These are phyloP conservation scores for Ataeniobius toweri DNA, from an alignment of 2,797 vertebrate species.

Conservation along the genomic window DNA sequence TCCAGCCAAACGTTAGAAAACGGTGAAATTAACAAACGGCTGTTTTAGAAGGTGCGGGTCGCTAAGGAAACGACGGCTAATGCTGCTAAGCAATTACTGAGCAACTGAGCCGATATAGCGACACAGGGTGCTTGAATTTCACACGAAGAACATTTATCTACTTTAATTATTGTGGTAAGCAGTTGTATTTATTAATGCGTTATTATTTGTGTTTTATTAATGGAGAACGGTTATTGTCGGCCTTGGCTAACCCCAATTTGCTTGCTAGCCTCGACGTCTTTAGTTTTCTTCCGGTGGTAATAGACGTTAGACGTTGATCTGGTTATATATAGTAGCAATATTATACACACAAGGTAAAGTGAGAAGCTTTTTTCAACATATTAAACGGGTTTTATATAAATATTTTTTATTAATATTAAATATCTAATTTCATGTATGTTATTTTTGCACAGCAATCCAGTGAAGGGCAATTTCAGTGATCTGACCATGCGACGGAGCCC, in stretches of 20 bases:
- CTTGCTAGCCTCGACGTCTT: background rate
- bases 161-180: too few relatives aligned
- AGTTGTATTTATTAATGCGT: background rate
- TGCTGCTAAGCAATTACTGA: background rate
- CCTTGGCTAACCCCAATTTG: background rate
- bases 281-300: background rate
- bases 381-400: background rate
- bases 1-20: constrained; percentile 9
- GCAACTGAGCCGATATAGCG: background rate
- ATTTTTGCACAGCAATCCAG: constrained; percentile 47
- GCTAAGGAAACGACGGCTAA: constrained; percentile 10
- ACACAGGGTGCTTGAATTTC: background rate
- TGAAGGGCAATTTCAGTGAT: constrained; percentile 57
- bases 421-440: constrained; percentile 7
- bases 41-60: constrained; percentile 16
- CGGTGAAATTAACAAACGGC: background rate
- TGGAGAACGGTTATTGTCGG: constrained; percentile 1
- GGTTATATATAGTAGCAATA: background rate
- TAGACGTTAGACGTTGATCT: constrained; percentile 27
- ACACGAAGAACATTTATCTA: background rate
- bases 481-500: constrained; percentile 92
- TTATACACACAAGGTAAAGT: background rate
- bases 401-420: background rate
- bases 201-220: background rate
- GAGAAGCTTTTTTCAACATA: background rate